These are phyloP conservation scores for Cryptotermes secundus DNA, from an alignment of 1,140 invertebrate genomes.

Conservation along the genomic window DNA sequence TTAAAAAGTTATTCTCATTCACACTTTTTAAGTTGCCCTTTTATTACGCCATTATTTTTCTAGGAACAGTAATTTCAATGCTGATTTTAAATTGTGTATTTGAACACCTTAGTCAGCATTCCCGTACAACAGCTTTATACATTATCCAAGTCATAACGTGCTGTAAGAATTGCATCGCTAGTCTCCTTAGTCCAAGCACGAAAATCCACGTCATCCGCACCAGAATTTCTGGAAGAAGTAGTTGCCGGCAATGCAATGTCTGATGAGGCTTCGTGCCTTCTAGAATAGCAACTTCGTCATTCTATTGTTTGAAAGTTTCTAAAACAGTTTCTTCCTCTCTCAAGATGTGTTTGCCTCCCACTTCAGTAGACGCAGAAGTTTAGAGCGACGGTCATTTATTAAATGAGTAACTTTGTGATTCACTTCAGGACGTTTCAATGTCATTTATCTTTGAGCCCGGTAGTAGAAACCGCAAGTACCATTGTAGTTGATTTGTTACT, in stretches of 20 bases:
- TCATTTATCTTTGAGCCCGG: no score
- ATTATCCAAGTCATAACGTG: no score
- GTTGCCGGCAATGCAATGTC: neutral
- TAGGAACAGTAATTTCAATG: no score
- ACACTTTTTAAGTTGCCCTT: neutral
- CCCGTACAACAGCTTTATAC: no score
- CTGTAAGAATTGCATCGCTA: no score
- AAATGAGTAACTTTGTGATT: neutral
- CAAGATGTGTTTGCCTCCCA: neutral
- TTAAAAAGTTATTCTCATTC: neutral
- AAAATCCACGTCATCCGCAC: neutral
- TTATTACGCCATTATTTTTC: no score
- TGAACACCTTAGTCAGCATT: no score
- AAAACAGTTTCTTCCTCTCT: constrained; percentile 1
- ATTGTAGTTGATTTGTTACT: neutral
- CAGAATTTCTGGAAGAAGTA: neutral
- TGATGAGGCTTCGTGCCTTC: no score
- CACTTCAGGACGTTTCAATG: neutral
- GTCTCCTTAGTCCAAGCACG: neutral
- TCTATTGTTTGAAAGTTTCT: neutral
- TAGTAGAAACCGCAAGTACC: no score
- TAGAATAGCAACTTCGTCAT: neutral
- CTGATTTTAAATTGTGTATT: no score
- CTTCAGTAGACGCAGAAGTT: neutral
- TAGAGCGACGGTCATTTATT: neutral